Evolutionary conservation across 2,797 vertebrate species (phyloP).

Genomic region (Tinamus major): DNA sequence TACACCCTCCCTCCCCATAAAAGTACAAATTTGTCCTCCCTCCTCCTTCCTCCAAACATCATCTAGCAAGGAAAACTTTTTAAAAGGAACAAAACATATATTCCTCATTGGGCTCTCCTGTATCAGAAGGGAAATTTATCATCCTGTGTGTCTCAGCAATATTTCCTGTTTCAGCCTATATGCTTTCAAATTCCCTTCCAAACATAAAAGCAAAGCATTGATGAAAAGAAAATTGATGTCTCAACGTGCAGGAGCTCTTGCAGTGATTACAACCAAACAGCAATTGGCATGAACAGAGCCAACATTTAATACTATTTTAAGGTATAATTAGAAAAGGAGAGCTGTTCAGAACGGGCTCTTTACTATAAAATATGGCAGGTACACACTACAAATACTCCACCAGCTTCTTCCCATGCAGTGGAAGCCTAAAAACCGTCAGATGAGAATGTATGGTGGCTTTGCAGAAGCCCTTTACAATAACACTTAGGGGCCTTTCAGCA

Average conservation of each 20-base stretch:
- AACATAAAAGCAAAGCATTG: slow-evolving; percentile 72
- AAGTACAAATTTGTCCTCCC: slow-evolving; percentile 36
- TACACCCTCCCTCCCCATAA: background rate
- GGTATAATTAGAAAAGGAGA: slow-evolving; percentile 75
- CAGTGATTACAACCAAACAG: slow-evolving; percentile 68
- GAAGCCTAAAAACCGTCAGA: slow-evolving; percentile 57
- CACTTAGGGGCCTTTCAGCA: slow-evolving; percentile 62
- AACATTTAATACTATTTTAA: slow-evolving; percentile 68
- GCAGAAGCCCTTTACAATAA: slow-evolving; percentile 62
- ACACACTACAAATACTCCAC: slow-evolving; percentile 40
- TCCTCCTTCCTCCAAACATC: slow-evolving; percentile 17
- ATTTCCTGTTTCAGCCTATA: slow-evolving; percentile 64
- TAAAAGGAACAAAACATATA: slow-evolving; percentile 53
- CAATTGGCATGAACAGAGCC: slow-evolving; percentile 61
- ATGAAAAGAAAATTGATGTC: slow-evolving; percentile 74
- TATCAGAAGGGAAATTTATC: slow-evolving; percentile 64
- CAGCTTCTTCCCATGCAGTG: slow-evolving; percentile 2
- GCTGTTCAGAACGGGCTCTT: slow-evolving; percentile 55
- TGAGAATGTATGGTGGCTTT: slow-evolving; percentile 60
- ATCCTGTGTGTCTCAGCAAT: slow-evolving; percentile 49
- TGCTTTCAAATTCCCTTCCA: slow-evolving; percentile 60
- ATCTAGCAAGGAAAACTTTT: slow-evolving; percentile 56
- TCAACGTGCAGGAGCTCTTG: slow-evolving; percentile 58
- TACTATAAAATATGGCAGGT: slow-evolving; percentile 62
- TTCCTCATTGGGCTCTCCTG: slow-evolving; percentile 47